A percentile compares a stretch with the other conserved stretches of the same genome.
Conservation (phyloP, 37 sponge, comb jelly and placozoan species). For the Lycopodina hypogea region DNA sequence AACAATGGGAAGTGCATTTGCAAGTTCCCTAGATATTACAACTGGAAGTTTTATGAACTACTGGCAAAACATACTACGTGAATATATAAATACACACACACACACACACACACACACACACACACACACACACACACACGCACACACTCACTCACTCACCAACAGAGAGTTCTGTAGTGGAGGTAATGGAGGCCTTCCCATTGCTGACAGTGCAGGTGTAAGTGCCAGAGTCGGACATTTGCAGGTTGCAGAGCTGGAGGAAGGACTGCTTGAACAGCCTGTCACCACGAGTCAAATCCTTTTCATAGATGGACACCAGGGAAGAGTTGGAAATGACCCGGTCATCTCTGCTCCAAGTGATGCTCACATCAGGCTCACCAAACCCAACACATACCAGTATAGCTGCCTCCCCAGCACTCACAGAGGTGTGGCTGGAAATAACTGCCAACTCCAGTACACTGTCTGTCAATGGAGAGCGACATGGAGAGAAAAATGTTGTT, state of each 20-base stretch:
- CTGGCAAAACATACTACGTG: background rate
- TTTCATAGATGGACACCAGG: constrained; percentile 15
- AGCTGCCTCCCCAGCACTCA: constrained; percentile 10
- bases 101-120: background rate
- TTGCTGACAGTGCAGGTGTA: constrained; percentile 22
- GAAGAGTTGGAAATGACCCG: background rate
- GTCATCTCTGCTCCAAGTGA: constrained; percentile 14
- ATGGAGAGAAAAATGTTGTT: background rate
- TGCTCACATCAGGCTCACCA: background rate
- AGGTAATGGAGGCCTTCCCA: background rate
- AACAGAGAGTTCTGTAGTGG: background rate
- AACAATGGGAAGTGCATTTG: too few species aligned
- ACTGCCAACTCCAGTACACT: background rate
- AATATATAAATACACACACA: background rate
- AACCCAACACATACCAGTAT: constrained; percentile 18
- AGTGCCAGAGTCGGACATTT: constrained; percentile 7
- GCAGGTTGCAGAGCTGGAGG: constrained; percentile 20
- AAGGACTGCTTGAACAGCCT: constrained; percentile 9
- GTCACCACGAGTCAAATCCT: constrained; percentile 4
- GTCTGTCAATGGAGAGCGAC: too few species aligned
- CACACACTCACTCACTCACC: too few species aligned
- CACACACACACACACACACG: too few species aligned
- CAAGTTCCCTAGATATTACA: too few species aligned
- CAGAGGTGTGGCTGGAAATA: background rate
- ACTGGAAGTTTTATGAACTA: background rate